phyloP scores from a whole-genome alignment of 1,140 invertebrate genomes.

The Zaprionus ghesquierei region DNA sequence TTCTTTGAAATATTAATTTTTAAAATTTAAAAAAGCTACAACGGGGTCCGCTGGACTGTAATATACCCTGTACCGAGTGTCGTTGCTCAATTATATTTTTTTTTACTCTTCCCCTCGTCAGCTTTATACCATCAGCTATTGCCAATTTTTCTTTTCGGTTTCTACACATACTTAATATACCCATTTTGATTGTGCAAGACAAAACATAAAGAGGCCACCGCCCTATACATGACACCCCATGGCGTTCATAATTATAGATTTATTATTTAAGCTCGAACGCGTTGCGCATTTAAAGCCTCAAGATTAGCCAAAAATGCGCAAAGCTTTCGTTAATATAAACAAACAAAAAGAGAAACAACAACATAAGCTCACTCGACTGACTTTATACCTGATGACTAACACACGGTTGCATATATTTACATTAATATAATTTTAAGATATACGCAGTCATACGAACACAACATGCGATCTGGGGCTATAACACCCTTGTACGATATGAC shows the following conservation, averaged over 20 bases:
- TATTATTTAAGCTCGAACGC: conserved; percentile 59
- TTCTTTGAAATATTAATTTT: neutral
- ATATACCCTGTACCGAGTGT: neutral
- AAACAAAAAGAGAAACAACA: conserved; percentile 42
- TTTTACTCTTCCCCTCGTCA: too few species aligned
- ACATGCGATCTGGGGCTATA: neutral
- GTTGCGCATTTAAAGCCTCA: conserved; percentile 60
- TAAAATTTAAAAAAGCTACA: neutral
- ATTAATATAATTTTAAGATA: too few species aligned
- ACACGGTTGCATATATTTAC: too few species aligned
- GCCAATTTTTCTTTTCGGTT: too few species aligned
- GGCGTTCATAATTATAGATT: conserved; percentile 65
- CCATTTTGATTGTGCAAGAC: neutral
- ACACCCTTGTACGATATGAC: neutral
- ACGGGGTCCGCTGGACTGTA: neutral
- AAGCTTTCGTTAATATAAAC: conserved; percentile 53
- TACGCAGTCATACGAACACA: too few species aligned
- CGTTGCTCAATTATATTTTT: neutral
- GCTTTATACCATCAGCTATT: neutral
- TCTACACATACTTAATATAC: neutral
- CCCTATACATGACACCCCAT: conserved; percentile 65
- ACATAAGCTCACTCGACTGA: neutral
- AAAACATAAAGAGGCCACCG: neutral
- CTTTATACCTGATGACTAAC: neutral
- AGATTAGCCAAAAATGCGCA: conserved; percentile 24